Base-by-base conservation (phyloP, 1,140 invertebrate genomes). In the Stegodyphus mimosarum region DNA sequence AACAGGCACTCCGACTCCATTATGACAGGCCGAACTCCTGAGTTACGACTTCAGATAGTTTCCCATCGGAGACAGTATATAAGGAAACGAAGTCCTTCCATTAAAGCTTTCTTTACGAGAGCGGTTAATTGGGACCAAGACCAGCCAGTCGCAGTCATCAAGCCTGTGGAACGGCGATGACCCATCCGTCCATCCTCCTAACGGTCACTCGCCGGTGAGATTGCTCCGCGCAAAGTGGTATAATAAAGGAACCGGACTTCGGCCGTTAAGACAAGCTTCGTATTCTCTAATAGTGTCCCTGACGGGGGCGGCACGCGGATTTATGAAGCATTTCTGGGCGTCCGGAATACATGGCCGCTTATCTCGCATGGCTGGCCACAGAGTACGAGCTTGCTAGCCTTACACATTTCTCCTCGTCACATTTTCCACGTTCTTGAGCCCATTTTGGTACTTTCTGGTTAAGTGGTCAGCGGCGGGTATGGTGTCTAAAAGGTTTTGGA, bases 241-340 rank as follows among this genome's bases (percentile, higher is more conserved):
- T 75, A 75, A 63, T 75, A 75, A 75, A 75, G 73, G 73, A 17
- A 33, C 33, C 33, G 33, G 33, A 33, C 52, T 55, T 10, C 33
- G 53, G 55, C 73, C 53, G 55, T 75, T 63, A 75, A 75, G 73
- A 75, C 73, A 75, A 75, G 73, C 73, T 75, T 63, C 17, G 63
- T 10, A 17, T 13, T 13, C 5, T 17, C 63, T 64, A 64, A 64
- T 64, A 64, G 63, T 17, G 63, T 13, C 63, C 63, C 63, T 15
- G 17, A 64, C 63, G 17, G 33, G 33, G 33, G 33, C 33, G 33
- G 33, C 33, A 33, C 33, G 33, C 33, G 63, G 63, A 64, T 64
- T 64, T 64, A 64, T 64, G 63, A 17, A 13, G 63, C 13, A 17
- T 64, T 64, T 64, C 63, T 64, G 13, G 17, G 63, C 13, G 63